phyloP scores from a whole-genome alignment of 2,888 invertebrate genomes.

The Drosophila merina region DNA sequence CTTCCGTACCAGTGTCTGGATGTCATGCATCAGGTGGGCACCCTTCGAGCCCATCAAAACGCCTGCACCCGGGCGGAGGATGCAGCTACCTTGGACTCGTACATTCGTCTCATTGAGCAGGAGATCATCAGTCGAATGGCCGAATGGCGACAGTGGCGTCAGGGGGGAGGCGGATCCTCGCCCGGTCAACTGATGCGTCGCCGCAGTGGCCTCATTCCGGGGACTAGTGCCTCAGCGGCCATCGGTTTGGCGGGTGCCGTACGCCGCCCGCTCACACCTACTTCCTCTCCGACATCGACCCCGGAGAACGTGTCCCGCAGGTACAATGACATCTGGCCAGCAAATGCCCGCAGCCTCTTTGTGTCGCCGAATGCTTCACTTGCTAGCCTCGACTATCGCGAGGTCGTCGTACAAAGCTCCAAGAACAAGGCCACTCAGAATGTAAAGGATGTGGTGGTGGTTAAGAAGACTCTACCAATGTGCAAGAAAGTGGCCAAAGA shows the following conservation, averaged over 20 bases:
- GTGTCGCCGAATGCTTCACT: background rate
- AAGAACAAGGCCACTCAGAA: background rate
- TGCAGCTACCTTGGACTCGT: background rate
- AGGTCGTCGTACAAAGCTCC: background rate
- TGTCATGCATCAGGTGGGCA: background rate
- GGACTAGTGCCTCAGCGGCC: background rate
- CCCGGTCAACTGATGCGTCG: background rate
- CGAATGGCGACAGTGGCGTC: background rate
- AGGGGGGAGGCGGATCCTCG: background rate
- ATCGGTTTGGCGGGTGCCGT: background rate
- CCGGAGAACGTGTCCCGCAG: background rate
- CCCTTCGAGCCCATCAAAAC: background rate
- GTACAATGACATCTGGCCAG: background rate
- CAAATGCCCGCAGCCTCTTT: background rate
- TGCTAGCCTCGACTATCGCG: background rate
- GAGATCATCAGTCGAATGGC: background rate
- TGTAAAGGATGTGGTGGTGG: background rate
- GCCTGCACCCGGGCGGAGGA: conserved; percentile 1
- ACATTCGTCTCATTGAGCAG: conserved; percentile 4
- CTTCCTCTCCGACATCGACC: background rate
- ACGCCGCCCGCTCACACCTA: background rate
- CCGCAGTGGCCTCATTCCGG: background rate
- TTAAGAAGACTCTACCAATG: background rate
- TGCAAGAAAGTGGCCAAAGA: background rate
- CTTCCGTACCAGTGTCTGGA: background rate